These are phyloP conservation scores for Dynastes hyllus DNA, from an alignment of 2,888 invertebrate species.

Conservation along the genomic window DNA sequence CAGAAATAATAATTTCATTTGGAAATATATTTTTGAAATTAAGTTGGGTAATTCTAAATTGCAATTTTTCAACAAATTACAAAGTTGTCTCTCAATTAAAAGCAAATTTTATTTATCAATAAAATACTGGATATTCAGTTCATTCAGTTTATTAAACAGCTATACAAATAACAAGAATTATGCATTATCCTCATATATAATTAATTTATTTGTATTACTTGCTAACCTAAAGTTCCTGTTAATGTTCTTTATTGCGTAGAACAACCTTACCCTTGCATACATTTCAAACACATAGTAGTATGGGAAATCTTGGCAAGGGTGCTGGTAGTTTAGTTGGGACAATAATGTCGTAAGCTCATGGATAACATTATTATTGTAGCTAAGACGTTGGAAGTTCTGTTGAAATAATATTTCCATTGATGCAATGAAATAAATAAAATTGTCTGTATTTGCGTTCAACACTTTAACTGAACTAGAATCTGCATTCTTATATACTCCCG, in stretches of 20 bases:
- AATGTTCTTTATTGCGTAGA: neutral
- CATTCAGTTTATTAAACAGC: too few relatives aligned
- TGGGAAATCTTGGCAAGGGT: constrained; percentile 6
- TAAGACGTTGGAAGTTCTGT: neutral
- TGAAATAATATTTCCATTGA: constrained; percentile 22
- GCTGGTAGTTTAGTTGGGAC: constrained; percentile 4
- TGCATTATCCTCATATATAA: neutral
- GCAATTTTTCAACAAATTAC: too few relatives aligned
- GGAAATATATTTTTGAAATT: too few relatives aligned
- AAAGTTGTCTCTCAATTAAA: too few relatives aligned
- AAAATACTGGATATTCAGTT: too few relatives aligned
- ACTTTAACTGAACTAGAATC: neutral
- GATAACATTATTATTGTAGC: constrained; percentile 13
- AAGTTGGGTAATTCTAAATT: too few relatives aligned
- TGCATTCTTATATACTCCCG: neutral
- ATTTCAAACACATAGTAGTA: constrained; percentile 22
- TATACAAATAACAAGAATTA: neutral
- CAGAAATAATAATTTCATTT: too few relatives aligned
- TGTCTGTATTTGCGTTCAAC: neutral
- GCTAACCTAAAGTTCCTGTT: neutral
- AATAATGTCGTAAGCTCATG: constrained; percentile 20
- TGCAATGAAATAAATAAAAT: constrained; percentile 14
- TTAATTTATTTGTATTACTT: neutral
- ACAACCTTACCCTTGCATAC: constrained; percentile 22
- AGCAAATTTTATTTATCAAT: too few relatives aligned